These are phyloP conservation scores for Paramormyrops kingsleyae DNA, from an alignment of 2,113 vertebrate species.

Conservation along the genomic window DNA sequence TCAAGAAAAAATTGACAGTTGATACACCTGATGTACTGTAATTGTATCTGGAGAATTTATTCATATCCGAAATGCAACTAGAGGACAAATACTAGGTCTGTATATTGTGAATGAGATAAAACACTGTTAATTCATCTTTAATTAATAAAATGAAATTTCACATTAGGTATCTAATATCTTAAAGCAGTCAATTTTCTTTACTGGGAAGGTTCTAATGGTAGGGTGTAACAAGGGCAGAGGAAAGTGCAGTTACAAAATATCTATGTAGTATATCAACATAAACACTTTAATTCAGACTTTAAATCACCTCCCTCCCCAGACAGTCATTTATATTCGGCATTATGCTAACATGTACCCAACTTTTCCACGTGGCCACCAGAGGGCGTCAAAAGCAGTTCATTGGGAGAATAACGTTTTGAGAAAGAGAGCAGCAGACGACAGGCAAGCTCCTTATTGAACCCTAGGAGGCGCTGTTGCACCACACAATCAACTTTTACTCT, in stretches of 20 bases:
- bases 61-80: not conserved
- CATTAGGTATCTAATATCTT: not conserved
- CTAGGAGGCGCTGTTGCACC: not conserved
- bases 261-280: not conserved
- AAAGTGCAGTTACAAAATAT: not conserved
- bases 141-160: not conserved
- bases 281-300: not conserved
- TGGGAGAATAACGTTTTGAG: not conserved
- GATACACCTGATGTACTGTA: not conserved
- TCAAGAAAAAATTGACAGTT: not conserved
- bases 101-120: not conserved
- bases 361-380: not conserved
- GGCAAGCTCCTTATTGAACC: not conserved
- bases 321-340: not conserved
- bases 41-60: not conserved
- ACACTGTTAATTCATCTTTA: not conserved
- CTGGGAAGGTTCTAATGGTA: not conserved
- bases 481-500: not conserved
- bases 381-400: not conserved
- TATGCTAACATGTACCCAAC: not conserved
- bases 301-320: not conserved
- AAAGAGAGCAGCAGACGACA: not conserved
- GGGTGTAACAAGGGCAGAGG: not conserved
- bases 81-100: not conserved
- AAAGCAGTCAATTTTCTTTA: not conserved